Conservation (phyloP, 2,888 invertebrate genomes). For the Zonitis immaculata region DNA sequence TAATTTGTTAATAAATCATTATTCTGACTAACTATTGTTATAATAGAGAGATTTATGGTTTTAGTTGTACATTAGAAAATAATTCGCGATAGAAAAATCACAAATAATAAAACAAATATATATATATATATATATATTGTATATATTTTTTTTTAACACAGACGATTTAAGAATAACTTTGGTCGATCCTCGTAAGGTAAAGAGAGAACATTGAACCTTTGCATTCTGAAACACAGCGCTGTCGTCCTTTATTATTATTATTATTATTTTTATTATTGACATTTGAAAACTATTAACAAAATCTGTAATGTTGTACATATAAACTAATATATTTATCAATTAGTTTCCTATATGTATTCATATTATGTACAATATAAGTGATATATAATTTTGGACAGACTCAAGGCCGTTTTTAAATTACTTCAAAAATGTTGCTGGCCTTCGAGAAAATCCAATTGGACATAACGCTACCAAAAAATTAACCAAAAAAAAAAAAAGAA, state of each 20-base stretch:
- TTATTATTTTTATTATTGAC: not conserved
- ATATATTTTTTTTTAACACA: conserved; percentile 21
- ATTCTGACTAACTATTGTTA: no score
- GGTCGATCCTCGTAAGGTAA: conserved; percentile 24
- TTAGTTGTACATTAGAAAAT: not conserved
- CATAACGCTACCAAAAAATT: not conserved
- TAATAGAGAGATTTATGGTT: no score
- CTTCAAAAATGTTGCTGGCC: conserved; percentile 17
- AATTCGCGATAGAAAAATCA: conserved; percentile 8
- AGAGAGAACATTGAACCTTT: conserved; percentile 25
- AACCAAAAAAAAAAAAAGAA: not conserved
- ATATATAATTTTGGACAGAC: conserved; percentile 8
- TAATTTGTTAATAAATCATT: no score
- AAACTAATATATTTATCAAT: no score
- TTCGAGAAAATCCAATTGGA: conserved; percentile 9
- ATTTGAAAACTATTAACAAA: not conserved
- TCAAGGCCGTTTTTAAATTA: conserved; percentile 18
- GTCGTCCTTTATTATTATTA: conserved; percentile 7
- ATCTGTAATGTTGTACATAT: no score
- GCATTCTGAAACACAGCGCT: conserved; percentile 17
- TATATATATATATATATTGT: no score
- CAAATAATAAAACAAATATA: conserved; percentile 16
- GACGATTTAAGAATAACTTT: conserved; percentile 17
- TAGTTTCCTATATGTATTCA: no score
- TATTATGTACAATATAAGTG: not conserved